These are phyloP conservation scores for Spatulosminthurus flaviceps DNA, from an alignment of 2,888 invertebrate genomes.

Conservation along the genomic window DNA sequence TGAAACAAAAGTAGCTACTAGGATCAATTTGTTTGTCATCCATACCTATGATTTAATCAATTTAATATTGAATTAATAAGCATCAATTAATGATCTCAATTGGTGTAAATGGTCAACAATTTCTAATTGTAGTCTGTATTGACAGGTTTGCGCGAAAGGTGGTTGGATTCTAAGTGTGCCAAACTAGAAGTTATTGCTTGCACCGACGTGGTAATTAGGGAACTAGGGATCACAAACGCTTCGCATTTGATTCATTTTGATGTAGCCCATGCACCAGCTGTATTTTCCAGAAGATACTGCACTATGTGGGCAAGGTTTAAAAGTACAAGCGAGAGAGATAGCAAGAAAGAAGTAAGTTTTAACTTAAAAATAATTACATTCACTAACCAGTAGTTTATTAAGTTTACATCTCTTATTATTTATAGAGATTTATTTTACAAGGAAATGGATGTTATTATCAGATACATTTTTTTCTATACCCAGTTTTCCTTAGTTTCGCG, in stretches of 20 bases:
- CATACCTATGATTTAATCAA: too few species aligned
- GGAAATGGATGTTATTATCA: too few species aligned
- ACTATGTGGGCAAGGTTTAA: constrained; percentile 32
- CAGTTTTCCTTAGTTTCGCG: neutral
- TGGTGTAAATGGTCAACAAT: too few species aligned
- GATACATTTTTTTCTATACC: neutral
- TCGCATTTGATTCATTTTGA: constrained; percentile 46
- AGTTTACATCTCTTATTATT: too few species aligned
- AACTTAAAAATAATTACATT: too few species aligned
- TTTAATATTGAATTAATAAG: too few species aligned
- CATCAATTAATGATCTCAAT: too few species aligned
- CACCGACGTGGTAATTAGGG: constrained; percentile 38
- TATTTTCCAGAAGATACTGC: constrained; percentile 1
- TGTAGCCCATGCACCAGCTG: neutral
- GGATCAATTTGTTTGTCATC: too few species aligned
- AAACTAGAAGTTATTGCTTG: constrained; percentile 34
- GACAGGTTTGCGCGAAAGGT: neutral
- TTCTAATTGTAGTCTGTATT: constrained; percentile 8
- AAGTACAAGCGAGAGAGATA: neutral
- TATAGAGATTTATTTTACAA: too few species aligned
- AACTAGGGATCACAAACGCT: constrained; percentile 34
- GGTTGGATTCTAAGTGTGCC: constrained; percentile 16
- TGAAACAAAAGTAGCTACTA: too few species aligned
- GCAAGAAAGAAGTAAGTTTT: neutral
- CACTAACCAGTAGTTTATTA: too few species aligned